These are phyloP conservation scores for Sussaba pulchella DNA, from an alignment of 2,888 invertebrate species.

Conservation along the genomic window DNA sequence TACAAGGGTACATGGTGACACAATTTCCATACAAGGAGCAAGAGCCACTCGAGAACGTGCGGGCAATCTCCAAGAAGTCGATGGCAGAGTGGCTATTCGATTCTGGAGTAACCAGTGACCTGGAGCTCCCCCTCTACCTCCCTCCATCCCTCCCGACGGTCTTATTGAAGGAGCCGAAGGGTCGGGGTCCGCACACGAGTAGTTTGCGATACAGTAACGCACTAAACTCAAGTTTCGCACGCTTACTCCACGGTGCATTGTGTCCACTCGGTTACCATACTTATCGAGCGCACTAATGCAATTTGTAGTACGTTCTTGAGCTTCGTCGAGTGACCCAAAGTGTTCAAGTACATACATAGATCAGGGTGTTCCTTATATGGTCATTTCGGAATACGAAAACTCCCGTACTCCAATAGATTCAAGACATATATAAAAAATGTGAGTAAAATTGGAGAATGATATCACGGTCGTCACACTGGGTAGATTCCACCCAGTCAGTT, in stretches of 20 bases:
- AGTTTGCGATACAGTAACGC: slow-evolving; percentile 8
- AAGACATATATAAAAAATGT: no score
- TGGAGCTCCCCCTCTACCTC: slow-evolving; percentile 54
- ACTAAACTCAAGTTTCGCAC: slow-evolving; percentile 37
- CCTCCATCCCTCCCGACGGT: no score
- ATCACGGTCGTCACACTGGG: no score
- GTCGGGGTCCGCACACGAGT: not conserved
- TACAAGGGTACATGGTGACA: slow-evolving; percentile 6
- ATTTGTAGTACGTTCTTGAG: slow-evolving; percentile 20
- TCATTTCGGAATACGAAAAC: no score
- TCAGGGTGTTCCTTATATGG: no score
- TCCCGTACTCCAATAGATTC: no score
- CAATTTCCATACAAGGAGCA: slow-evolving; percentile 21
- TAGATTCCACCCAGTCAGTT: no score
- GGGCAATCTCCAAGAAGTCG: slow-evolving; percentile 59
- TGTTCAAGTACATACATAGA: not conserved
- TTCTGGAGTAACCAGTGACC: slow-evolving; percentile 57
- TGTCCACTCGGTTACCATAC: slow-evolving; percentile 23
- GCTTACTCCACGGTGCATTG: slow-evolving; percentile 12
- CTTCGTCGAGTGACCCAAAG: slow-evolving; percentile 28
- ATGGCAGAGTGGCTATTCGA: slow-evolving; percentile 58
- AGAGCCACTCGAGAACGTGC: slow-evolving; percentile 62
- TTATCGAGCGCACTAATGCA: slow-evolving; percentile 9
- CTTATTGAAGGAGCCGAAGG: slow-evolving; percentile 10
- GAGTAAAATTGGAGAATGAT: no score